Conservation (phyloP, 2,888 invertebrate genomes). For the Eilema sororculum region DNA sequence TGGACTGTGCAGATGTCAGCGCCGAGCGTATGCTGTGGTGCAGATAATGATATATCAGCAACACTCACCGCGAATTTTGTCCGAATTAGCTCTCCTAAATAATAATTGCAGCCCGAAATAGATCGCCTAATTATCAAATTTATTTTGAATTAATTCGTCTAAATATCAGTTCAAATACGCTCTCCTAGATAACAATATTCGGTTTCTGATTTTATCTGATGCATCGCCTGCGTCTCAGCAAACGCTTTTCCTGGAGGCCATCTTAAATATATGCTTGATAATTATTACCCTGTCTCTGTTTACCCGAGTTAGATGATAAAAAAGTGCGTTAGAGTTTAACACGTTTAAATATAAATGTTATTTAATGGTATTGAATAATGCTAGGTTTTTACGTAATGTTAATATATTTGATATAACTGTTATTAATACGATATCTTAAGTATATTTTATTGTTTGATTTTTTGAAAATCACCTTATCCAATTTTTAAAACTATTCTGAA, state of each 20-base stretch:
- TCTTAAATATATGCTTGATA: neutral
- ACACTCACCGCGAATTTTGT: neutral
- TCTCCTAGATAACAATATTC: neutral
- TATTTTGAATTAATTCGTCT: neutral
- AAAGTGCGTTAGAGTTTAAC: neutral
- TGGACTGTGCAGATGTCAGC: neutral
- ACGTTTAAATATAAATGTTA: neutral
- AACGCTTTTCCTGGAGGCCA: neutral
- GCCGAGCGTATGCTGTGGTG: neutral
- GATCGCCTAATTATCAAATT: neutral
- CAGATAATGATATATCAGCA: neutral
- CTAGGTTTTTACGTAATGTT: slow-evolving; percentile 36
- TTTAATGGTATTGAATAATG: slow-evolving; percentile 57
- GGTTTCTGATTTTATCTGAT: neutral
- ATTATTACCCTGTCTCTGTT: neutral
- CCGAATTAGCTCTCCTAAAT: neutral
- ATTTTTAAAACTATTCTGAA: no score
- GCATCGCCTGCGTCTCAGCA: slow-evolving; percentile 4
- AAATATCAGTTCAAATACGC: neutral
- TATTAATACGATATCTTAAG: slow-evolving; percentile 24
- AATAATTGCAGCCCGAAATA: no score
- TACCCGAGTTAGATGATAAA: neutral
- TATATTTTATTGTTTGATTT: neutral
- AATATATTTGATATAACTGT: slow-evolving; percentile 52
- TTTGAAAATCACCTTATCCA: neutral